These are phyloP conservation scores for Drosophila chauvacae DNA, from an alignment of 1,140 invertebrate species.

Conservation along the genomic window DNA sequence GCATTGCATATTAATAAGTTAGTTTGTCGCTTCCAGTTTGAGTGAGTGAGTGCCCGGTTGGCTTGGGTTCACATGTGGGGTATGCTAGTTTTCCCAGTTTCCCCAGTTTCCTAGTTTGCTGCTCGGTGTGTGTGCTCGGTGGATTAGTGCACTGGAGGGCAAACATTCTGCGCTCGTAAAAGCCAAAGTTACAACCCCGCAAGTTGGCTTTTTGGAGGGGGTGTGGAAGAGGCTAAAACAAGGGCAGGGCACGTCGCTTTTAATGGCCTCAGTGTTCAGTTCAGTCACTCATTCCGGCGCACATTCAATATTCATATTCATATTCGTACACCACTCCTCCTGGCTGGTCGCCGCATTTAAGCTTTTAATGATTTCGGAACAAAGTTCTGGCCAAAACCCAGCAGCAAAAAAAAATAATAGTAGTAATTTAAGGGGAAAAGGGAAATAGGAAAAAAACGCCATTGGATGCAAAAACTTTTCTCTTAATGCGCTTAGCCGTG, in stretches of 20 bases:
- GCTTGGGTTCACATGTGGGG: constrained; percentile 7
- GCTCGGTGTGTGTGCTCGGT: constrained; percentile 42
- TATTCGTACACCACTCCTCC: constrained; percentile 35
- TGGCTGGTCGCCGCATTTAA: constrained; percentile 56
- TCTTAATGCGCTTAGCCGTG: constrained; percentile 76
- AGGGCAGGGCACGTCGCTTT: constrained; percentile 60
- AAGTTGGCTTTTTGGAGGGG: constrained; percentile 53
- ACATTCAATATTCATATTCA: constrained; percentile 77
- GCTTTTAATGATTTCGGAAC: constrained; percentile 65
- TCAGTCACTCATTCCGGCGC: constrained; percentile 36
- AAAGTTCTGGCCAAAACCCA: constrained; percentile 39
- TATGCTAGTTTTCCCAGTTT: constrained; percentile 28
- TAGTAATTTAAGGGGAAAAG: constrained; percentile 8
- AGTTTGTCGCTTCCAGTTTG: constrained; percentile 60
- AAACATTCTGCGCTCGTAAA: constrained; percentile 75
- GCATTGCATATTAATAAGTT: constrained; percentile 83
- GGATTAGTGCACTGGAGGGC: constrained; percentile 71
- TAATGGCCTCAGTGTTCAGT: constrained; percentile 52
- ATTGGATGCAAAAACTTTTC: constrained; percentile 56
- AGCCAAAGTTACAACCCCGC: constrained; percentile 73
- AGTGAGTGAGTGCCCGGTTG: constrained; percentile 39
- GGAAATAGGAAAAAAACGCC: constrained; percentile 3
- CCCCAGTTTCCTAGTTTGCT: constrained; percentile 38
- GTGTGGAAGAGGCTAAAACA: constrained; percentile 3
- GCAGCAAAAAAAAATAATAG: not conserved